These are phyloP conservation scores for Stenotaenia linearis DNA, from an alignment of 2,888 invertebrate species.

Conservation along the genomic window DNA sequence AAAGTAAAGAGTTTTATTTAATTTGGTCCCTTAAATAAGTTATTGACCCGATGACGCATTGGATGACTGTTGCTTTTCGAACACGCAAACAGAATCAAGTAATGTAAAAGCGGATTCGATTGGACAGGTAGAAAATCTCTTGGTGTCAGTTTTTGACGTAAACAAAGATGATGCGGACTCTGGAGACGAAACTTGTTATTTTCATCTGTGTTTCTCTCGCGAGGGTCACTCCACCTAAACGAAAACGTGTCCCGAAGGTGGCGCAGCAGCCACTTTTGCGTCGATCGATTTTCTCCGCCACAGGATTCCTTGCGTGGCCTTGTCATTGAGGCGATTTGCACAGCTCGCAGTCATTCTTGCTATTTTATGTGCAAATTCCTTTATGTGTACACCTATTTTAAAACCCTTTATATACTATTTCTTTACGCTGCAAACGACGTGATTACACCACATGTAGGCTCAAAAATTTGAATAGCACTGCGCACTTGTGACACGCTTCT, in stretches of 20 bases:
- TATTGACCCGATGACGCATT: neutral
- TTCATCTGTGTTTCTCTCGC: neutral
- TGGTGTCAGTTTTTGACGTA: neutral
- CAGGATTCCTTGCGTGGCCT: neutral
- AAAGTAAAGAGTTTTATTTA: too few species aligned
- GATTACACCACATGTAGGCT: neutral
- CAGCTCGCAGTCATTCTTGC: neutral
- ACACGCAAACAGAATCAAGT: neutral
- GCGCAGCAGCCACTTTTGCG: neutral
- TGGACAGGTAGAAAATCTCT: neutral
- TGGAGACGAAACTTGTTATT: neutral
- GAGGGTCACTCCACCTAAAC: neutral
- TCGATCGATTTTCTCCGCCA: neutral
- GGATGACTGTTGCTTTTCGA: neutral
- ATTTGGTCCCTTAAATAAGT: neutral
- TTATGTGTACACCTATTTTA: slow-evolving; percentile 33
- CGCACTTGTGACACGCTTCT: neutral
- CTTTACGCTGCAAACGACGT: neutral
- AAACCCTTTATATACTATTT: neutral
- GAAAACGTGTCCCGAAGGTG: neutral
- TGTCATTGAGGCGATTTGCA: neutral
- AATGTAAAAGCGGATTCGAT: neutral
- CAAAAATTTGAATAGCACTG: neutral
- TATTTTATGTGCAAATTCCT: neutral
- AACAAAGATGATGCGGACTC: neutral